phyloP scores from a whole-genome alignment of 2,888 invertebrate genomes.

The Platycnemis pennipes region DNA sequence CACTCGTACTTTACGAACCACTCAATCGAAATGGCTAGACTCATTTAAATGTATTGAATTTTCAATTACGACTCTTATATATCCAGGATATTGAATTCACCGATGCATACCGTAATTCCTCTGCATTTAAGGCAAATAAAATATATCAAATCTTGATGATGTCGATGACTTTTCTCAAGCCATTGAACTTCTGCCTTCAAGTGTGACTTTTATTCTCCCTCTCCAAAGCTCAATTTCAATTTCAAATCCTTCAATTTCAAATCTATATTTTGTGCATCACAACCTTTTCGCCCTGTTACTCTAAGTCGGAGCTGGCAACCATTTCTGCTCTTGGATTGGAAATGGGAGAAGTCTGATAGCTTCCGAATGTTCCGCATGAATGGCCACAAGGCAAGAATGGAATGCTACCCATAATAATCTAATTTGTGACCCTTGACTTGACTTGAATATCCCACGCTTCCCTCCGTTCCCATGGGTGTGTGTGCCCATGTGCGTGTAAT shows the following conservation, averaged over 20 bases:
- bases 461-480: background rate
- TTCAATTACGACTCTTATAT: too few species aligned
- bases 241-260: too few species aligned
- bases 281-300: background rate
- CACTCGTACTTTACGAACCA: too few species aligned
- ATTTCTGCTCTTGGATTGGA: background rate
- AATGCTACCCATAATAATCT: constrained; percentile 28
- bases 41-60: too few species aligned
- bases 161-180: too few species aligned
- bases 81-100: too few species aligned
- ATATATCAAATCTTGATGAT: too few species aligned
- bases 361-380: background rate
- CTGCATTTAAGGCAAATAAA: too few species aligned
- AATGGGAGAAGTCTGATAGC: background rate
- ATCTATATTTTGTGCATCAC: constrained; percentile 21
- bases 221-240: background rate
- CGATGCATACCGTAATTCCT: too few species aligned
- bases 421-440: constrained; percentile 48
- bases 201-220: background rate
- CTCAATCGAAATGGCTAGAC: too few species aligned
- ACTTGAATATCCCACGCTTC: background rate
- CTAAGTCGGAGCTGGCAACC: background rate
- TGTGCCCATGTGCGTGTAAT: background rate
- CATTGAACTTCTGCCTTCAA: too few species aligned
- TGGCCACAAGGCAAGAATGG: background rate